Evolutionary conservation across 2,113 vertebrate genomes (phyloP).

Genomic region (Passer domesticus): DNA sequence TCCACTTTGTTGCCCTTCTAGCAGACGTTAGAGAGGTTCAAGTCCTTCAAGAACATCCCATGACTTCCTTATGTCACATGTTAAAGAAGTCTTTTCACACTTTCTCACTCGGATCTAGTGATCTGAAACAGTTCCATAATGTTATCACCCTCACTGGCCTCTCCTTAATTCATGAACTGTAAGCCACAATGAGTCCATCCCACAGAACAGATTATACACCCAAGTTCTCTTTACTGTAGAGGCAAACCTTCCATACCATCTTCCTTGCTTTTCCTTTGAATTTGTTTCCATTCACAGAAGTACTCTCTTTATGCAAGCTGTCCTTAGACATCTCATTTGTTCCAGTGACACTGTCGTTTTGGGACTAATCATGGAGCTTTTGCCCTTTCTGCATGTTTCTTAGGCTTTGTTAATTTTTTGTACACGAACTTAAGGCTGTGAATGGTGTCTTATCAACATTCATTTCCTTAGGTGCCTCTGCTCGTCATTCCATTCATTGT

Average conservation of each 20-base stretch:
- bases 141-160: background rate
- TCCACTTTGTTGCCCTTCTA: background rate
- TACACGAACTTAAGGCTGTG: background rate
- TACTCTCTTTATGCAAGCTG: background rate
- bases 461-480: background rate
- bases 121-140: background rate
- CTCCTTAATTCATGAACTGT: background rate
- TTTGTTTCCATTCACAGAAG: background rate
- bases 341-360: background rate
- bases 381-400: background rate
- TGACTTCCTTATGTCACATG: background rate
- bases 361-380: background rate
- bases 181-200: background rate
- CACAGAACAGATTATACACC: background rate
- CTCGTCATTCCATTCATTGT: background rate
- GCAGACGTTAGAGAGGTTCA: background rate
- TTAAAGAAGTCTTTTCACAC: background rate
- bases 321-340: background rate
- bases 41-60: background rate
- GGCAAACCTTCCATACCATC: background rate
- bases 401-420: background rate
- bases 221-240: background rate
- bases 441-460: background rate
- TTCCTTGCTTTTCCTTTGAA: background rate
- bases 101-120: background rate